phyloP scores from a whole-genome alignment of 2,797 vertebrate genomes.

The Diceros bicornis region DNA sequence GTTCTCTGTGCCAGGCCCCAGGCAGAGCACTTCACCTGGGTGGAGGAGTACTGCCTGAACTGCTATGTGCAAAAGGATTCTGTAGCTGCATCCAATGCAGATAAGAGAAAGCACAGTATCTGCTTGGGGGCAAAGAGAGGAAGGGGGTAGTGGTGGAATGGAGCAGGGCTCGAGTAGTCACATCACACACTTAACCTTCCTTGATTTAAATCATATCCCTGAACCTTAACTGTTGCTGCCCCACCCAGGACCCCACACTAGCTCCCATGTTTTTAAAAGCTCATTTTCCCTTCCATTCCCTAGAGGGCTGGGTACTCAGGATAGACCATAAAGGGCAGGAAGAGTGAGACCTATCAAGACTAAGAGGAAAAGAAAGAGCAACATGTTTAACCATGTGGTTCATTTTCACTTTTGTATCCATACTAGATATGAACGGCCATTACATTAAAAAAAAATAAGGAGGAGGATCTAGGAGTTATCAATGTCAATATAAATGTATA shows the following conservation, averaged over 20 bases:
- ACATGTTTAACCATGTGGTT: not conserved
- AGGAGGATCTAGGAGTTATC: not conserved
- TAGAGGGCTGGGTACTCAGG: not conserved
- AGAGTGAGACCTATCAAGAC: not conserved
- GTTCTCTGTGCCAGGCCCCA: not conserved
- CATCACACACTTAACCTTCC: not conserved
- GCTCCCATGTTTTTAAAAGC: not conserved
- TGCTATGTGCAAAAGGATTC: not conserved
- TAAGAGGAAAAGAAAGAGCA: slow-evolving; percentile 26
- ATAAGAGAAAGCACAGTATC: not conserved
- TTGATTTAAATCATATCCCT: not conserved
- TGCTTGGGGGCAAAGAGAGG: not conserved
- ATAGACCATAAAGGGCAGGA: not conserved
- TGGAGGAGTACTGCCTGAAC: not conserved
- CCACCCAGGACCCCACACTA: not conserved
- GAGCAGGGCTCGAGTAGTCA: not conserved
- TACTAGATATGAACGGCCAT: not conserved
- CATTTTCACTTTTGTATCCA: slow-evolving; percentile 21
- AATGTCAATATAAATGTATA: not conserved
- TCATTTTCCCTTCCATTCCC: not conserved
- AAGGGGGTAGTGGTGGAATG: not conserved
- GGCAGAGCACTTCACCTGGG: not conserved
- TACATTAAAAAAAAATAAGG: not conserved
- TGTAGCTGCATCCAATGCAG: not conserved
- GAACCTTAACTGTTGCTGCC: not conserved